phyloP scores from a whole-genome alignment of 2,113 vertebrate genomes.

The Morone chrysops region DNA sequence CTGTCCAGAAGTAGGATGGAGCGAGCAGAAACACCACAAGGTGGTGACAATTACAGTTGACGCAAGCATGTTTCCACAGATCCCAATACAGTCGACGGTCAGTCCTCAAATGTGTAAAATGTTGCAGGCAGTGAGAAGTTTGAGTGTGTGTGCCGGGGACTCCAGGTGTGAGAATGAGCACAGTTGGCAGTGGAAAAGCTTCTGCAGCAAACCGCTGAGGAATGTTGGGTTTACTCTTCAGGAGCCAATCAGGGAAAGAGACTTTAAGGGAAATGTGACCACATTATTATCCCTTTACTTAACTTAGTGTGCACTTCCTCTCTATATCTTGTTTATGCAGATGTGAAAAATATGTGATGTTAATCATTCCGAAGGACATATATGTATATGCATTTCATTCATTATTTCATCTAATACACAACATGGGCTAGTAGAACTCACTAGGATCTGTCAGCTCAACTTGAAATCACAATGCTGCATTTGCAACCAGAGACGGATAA shows the following conservation, averaged over 20 bases:
- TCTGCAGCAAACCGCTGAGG: slow-evolving; percentile 51
- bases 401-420: too few relatives aligned
- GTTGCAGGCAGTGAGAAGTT: slow-evolving; percentile 32
- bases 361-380: background rate
- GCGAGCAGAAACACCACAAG: slow-evolving; percentile 68
- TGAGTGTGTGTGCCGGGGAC: slow-evolving; percentile 27
- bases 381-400: too few relatives aligned
- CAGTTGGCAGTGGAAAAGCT: slow-evolving; percentile 60
- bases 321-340: slow-evolving; percentile 42
- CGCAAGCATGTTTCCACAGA: slow-evolving; percentile 72
- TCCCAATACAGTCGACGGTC: slow-evolving; percentile 6
- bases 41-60: slow-evolving; percentile 57
- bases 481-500: background rate
- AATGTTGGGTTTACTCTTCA: slow-evolving; percentile 72
- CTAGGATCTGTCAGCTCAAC: background rate
- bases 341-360: slow-evolving; percentile 15
- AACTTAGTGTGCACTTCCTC: slow-evolving; percentile 66
- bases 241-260: slow-evolving; percentile 77
- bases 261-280: slow-evolving; percentile 64
- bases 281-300: slow-evolving; percentile 66
- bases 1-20: slow-evolving; percentile 73
- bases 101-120: slow-evolving; percentile 15
- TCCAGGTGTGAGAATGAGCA: slow-evolving; percentile 64
- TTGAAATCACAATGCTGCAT: background rate
- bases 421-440: background rate